Evolutionary conservation across 2,888 invertebrate species (phyloP), one percentile per base, ranked within the genome.

Genomic region (Ennomos fuscantarius): DNA sequence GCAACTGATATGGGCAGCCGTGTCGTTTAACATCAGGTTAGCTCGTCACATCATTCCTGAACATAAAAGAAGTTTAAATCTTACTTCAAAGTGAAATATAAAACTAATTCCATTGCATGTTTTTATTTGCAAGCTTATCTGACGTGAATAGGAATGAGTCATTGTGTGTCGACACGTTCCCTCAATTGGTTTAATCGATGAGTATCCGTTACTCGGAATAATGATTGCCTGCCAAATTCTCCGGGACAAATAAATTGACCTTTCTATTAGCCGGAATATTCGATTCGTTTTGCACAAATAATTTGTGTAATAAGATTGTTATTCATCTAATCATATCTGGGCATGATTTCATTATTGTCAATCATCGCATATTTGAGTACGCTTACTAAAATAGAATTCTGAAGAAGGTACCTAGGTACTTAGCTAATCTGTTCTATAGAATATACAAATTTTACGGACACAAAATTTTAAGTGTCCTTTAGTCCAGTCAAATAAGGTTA

Each of bases 141-240:
- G 12, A 24, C 44, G 34, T 32, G 12, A 37, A 56, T 40, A 57
- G 34, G 11, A 33, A 55, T 83, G 86, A 86, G 65, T 86, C 84
- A 83, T 12, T 37, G 24, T 13, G 36, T 0, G 8, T 55, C 45
- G 36, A 55, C 61, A 44, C 66, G 63, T 63, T 55, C 64, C 63
- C 68, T 69, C 78, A 81, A 87, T 82, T 86, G 81, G 68, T 76
- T 72, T 76, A 86, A 84, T 85, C 70, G 82, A 80, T 82, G 76
- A 69, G 72, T 67, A 71, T 67, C 59, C 65, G 61, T 63, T 67
- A 60, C 70, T 61, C 63, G 57, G 62, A 68, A 70, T 59, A 78
- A 76, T 70, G 50, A 61, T 58, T 37, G 43, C 46, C 49, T 49
- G 70, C 71, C 70, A 65, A 79, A 82, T 75, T 73, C 73, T 63